Conservation (phyloP, 2,797 vertebrate species). For the Rhinogobio ventralis region DNA sequence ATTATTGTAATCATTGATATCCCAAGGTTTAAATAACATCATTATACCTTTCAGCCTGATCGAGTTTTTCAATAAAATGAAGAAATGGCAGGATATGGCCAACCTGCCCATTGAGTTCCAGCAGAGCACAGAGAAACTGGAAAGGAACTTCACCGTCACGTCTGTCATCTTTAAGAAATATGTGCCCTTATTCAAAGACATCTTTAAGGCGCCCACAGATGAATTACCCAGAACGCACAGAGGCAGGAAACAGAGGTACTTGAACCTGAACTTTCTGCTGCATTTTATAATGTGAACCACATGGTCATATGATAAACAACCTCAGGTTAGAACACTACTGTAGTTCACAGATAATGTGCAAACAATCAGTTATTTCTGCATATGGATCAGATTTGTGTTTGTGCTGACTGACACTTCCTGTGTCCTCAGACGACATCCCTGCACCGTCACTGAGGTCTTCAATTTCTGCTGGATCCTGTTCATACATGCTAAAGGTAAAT, state of each 20-base stretch:
- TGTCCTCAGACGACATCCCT: slow-evolving; percentile 86
- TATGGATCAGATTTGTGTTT: background rate
- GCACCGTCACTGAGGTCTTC: slow-evolving; percentile 91
- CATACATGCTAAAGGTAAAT: slow-evolving; percentile 93
- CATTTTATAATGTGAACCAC: slow-evolving; percentile 8
- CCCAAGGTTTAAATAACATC: background rate
- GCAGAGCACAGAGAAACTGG: slow-evolving; percentile 87
- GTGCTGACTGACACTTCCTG: slow-evolving; percentile 49
- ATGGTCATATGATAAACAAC: background rate
- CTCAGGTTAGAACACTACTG: background rate
- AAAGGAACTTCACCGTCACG: slow-evolving; percentile 93
- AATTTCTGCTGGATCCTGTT: slow-evolving; percentile 96
- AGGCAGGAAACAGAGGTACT: slow-evolving; percentile 92
- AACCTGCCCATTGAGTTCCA: slow-evolving; percentile 88
- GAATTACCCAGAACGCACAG: slow-evolving; percentile 88
- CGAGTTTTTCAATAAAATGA: slow-evolving; percentile 96
- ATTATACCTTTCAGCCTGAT: slow-evolving; percentile 80
- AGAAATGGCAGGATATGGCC: slow-evolving; percentile 97
- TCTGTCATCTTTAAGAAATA: slow-evolving; percentile 97
- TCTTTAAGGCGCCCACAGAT: slow-evolving; percentile 89
- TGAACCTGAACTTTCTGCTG: background rate
- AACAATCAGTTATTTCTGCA: slow-evolving; percentile 1
- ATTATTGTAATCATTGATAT: background rate
- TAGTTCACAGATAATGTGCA: background rate
- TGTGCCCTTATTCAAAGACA: slow-evolving; percentile 90